Percentiles rank a stretch among this genome's conserved stretches.
phyloP scores from a whole-genome alignment of 2,888 invertebrate genomes.

The Tanytarsus gracilentus region DNA sequence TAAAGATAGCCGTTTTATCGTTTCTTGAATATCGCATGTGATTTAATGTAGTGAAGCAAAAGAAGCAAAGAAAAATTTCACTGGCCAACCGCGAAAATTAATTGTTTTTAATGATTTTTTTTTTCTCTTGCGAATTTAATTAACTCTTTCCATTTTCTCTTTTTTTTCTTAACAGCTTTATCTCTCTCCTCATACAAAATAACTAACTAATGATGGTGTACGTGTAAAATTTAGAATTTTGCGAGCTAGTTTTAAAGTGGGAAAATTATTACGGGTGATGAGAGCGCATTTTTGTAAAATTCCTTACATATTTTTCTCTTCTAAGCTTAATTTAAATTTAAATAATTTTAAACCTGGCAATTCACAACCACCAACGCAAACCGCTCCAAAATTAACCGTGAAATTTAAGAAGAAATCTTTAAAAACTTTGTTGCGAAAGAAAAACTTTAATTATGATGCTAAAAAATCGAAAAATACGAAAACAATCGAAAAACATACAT shows the following conservation, averaged over 20 bases:
- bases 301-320: too few species aligned
- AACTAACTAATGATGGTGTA: too few species aligned
- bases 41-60: not conserved
- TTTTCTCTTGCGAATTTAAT: constrained; percentile 10
- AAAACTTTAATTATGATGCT: not conserved
- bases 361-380: too few species aligned
- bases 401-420: not conserved
- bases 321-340: too few species aligned
- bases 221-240: too few species aligned
- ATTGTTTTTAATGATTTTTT: constrained; percentile 29
- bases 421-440: not conserved
- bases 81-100: constrained; percentile 23
- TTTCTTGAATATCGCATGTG: constrained; percentile 20
- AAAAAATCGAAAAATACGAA: constrained; percentile 7
- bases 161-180: not conserved
- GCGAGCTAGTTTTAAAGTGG: too few species aligned
- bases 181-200: too few species aligned
- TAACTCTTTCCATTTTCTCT: not conserved
- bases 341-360: too few species aligned
- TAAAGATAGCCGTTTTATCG: constrained; percentile 22
- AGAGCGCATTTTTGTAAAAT: too few species aligned
- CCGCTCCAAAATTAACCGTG: not conserved
- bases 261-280: too few species aligned
- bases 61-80: not conserved
- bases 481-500: constrained; percentile 7